Evolutionary conservation across 92 coral and sea anemone genomes (phyloP).

Genomic region (Porites divaricata): DNA sequence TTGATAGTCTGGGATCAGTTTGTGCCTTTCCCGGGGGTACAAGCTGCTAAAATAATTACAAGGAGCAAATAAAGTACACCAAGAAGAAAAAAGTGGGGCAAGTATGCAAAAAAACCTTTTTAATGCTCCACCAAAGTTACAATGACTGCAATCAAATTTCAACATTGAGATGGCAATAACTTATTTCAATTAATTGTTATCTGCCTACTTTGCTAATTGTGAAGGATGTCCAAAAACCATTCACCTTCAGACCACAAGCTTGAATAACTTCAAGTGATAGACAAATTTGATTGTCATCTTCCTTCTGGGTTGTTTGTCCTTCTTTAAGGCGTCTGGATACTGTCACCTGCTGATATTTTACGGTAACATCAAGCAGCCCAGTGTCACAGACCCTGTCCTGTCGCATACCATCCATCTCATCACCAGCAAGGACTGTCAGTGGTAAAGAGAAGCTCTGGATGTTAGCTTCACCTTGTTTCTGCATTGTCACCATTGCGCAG

Average conservation of each 20-base stretch:
- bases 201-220: too few relatives aligned
- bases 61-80: too few relatives aligned
- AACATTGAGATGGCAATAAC: too few relatives aligned
- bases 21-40: too few relatives aligned
- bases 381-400: conserved; percentile 60
- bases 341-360: conserved; percentile 84
- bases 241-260: conserved; percentile 97
- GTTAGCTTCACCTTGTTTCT: conserved; percentile 84
- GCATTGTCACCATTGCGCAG: conserved; percentile 99
- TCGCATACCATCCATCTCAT: conserved; percentile 53
- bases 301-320: conserved; percentile 27
- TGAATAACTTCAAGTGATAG: conserved; percentile 77
- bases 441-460: conserved; percentile 93
- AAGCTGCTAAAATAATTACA: too few relatives aligned
- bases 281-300: conserved; percentile 70
- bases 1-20: too few relatives aligned
- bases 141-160: too few relatives aligned
- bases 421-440: conserved; percentile 74
- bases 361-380: conserved; percentile 82
- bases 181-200: too few relatives aligned
- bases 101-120: too few relatives aligned
- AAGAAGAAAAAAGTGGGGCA: too few relatives aligned
- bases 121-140: too few relatives aligned
- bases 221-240: background rate
- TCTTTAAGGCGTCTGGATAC: background rate